Conservation (phyloP, 2,797 vertebrate genomes). For the Micropoecilia bifurca region DNA sequence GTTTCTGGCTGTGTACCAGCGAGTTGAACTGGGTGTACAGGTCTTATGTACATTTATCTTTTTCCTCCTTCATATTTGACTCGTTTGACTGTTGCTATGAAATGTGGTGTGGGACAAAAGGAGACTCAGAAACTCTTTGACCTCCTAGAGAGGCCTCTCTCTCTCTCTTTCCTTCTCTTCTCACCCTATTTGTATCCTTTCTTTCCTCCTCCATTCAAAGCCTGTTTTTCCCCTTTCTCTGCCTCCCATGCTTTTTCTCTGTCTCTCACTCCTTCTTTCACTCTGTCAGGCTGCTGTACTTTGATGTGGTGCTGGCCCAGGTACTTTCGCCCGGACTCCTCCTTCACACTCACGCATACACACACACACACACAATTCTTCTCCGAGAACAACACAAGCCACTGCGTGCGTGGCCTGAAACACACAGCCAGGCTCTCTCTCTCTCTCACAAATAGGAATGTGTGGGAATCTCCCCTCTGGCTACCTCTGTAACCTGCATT, state of each 20-base stretch:
- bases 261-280: conserved; percentile 34
- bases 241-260: conserved; percentile 8
- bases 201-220: conserved; percentile 29
- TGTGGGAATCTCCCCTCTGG: conserved; percentile 78
- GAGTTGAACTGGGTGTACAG: conserved; percentile 27
- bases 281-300: conserved; percentile 46
- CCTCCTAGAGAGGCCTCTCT: conserved; percentile 72
- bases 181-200: conserved; percentile 24
- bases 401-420: conserved; percentile 36
- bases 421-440: conserved; percentile 45
- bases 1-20: conserved; percentile 21
- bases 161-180: conserved; percentile 37
- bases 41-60: conserved; percentile 55
- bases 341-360: conserved; percentile 12
- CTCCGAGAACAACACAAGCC: conserved; percentile 54
- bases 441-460: conserved; percentile 68
- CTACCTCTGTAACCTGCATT: conserved; percentile 79
- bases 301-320: conserved; percentile 67
- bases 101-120: conserved; percentile 80
- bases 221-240: conserved; percentile 28
- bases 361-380: conserved; percentile 35
- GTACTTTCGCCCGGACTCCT: conserved; percentile 55
- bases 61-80: conserved; percentile 60
- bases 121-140: conserved; percentile 77
- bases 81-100: conserved; percentile 75